These are phyloP conservation scores for Drosophila melanica DNA, from an alignment of 1,140 invertebrate genomes.

Conservation along the genomic window DNA sequence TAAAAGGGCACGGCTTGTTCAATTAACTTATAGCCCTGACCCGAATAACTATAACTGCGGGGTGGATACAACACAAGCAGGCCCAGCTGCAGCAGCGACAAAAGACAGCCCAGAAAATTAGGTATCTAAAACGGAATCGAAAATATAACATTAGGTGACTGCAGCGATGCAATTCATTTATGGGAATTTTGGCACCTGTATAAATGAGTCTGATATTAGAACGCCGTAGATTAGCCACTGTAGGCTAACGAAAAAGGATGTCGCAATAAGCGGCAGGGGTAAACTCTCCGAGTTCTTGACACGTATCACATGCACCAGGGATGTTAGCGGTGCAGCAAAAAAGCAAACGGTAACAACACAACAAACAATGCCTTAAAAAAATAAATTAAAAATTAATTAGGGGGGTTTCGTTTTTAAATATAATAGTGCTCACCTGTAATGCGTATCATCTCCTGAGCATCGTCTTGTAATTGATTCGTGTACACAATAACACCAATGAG, in stretches of 20 bases:
- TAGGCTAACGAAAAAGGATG: slow-evolving; percentile 89
- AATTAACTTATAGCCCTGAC: slow-evolving; percentile 76
- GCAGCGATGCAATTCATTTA: neutral
- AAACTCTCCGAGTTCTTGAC: slow-evolving; percentile 90
- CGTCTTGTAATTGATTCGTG: slow-evolving; percentile 57
- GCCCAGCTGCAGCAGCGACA: slow-evolving; percentile 88
- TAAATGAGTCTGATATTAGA: slow-evolving; percentile 88
- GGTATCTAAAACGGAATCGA: slow-evolving; percentile 86
- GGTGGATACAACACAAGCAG: slow-evolving; percentile 89
- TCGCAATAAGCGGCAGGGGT: slow-evolving; percentile 91
- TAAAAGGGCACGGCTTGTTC: slow-evolving; percentile 76
- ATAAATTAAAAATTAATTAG: neutral
- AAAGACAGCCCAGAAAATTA: slow-evolving; percentile 89
- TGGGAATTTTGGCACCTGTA: slow-evolving; percentile 86
- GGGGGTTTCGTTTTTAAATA: neutral
- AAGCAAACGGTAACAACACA: slow-evolving; percentile 90
- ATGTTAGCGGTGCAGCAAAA: slow-evolving; percentile 91
- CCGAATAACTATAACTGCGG: slow-evolving; percentile 79
- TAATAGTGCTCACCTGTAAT: slow-evolving; percentile 59
- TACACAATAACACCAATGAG: slow-evolving; percentile 64
- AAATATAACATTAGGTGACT: slow-evolving; percentile 5
- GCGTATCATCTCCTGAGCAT: slow-evolving; percentile 62
- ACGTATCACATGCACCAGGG: slow-evolving; percentile 90
- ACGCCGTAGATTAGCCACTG: slow-evolving; percentile 91
- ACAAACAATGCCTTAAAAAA: slow-evolving; percentile 87